These are phyloP conservation scores for Nineta flava DNA, from an alignment of 2,888 invertebrate species.

Conservation along the genomic window DNA sequence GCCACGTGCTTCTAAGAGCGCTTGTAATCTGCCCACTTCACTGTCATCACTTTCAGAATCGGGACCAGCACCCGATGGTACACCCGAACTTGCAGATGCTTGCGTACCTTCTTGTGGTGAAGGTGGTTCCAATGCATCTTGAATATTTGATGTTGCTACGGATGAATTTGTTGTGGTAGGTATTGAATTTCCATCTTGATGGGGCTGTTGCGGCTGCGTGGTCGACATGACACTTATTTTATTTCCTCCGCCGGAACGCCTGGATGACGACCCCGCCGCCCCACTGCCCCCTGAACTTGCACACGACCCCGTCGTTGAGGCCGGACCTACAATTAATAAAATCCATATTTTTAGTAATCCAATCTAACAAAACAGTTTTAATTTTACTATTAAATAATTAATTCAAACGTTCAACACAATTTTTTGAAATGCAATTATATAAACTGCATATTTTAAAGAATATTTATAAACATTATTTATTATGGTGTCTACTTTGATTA, in stretches of 20 bases:
- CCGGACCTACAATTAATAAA: constrained; percentile 11
- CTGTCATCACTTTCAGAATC: constrained; percentile 78
- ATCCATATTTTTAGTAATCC: constrained; percentile 27
- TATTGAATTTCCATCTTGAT: constrained; percentile 9
- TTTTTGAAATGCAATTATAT: no score
- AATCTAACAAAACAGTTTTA: no score
- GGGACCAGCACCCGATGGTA: constrained; percentile 28
- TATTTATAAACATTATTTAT: no score
- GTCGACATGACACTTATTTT: constrained; percentile 21
- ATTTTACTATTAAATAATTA: no score
- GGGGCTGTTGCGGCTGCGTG: constrained; percentile 17
- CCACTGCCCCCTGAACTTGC: constrained; percentile 38
- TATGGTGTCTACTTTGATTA: no score
- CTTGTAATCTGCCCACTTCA: constrained; percentile 90
- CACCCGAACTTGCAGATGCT: constrained; percentile 23
- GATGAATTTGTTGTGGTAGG: not conserved
- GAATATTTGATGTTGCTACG: not conserved
- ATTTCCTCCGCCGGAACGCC: constrained; percentile 27
- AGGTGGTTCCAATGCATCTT: constrained; percentile 25
- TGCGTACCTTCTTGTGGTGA: constrained; percentile 27
- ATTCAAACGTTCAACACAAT: no score
- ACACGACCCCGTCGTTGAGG: constrained; percentile 44
- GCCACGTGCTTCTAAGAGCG: constrained; percentile 84
- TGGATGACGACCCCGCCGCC: constrained; percentile 18
- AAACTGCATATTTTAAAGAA: no score